Evolutionary conservation across 1,140 invertebrate genomes (phyloP).

Genomic region (Cepaea nemoralis): DNA sequence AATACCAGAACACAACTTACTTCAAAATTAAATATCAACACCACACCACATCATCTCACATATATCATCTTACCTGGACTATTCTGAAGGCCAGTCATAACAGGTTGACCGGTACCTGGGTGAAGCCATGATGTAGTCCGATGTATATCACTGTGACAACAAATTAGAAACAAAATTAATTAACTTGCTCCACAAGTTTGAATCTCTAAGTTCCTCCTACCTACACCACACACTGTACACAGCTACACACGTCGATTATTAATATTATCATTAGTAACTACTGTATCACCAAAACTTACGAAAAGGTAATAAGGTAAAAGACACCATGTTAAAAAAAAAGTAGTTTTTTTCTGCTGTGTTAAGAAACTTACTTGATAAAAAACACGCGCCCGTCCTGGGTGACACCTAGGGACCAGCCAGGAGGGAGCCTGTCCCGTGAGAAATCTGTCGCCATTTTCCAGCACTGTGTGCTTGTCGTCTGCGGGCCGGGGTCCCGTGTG

Average conservation of each 20-base stretch:
- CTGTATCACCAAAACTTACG: too few relatives aligned
- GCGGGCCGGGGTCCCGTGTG: neutral
- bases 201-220: neutral
- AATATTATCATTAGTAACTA: too few relatives aligned
- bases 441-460: slow-evolving; percentile 59
- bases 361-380: slow-evolving; percentile 65
- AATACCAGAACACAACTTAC: too few relatives aligned
- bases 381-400: slow-evolving; percentile 68
- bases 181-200: too few relatives aligned
- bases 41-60: neutral
- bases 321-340: too few relatives aligned
- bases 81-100: slow-evolving; percentile 53
- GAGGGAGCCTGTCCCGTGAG: slow-evolving; percentile 54
- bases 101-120: slow-evolving; percentile 58
- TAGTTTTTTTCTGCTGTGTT: too few relatives aligned
- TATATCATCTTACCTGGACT: slow-evolving; percentile 47
- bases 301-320: too few relatives aligned
- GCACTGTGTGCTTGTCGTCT: slow-evolving; percentile 19
- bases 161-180: slow-evolving; percentile 45
- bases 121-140: slow-evolving; percentile 64
- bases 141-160: slow-evolving; percentile 56
- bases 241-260: too few relatives aligned
- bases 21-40: too few relatives aligned
- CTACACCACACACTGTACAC: too few relatives aligned
- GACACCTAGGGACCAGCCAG: slow-evolving; percentile 60